phyloP scores from a whole-genome alignment of 2,888 invertebrate species.

The Uropetala carovei region DNA sequence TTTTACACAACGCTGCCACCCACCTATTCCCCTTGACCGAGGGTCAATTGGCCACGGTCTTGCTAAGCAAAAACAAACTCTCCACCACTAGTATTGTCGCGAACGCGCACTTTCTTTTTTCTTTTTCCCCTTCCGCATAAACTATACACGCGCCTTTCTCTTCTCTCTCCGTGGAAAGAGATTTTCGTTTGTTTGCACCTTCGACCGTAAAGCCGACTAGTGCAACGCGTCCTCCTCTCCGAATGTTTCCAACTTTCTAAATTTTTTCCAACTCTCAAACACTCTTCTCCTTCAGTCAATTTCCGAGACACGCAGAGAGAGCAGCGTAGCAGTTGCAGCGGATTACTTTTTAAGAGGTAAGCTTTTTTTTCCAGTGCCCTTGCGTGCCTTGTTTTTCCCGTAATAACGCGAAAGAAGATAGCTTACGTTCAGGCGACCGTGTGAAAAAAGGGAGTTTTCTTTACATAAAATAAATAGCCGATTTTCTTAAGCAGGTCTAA shows the following conservation, averaged over 20 bases:
- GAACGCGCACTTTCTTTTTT: constrained; percentile 50
- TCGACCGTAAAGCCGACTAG: constrained; percentile 36
- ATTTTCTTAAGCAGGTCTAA: too few relatives aligned
- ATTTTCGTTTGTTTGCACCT: constrained; percentile 27
- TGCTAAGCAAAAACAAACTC: constrained; percentile 43
- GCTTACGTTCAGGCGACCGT: too few relatives aligned
- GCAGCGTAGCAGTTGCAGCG: background rate
- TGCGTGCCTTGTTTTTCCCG: too few relatives aligned
- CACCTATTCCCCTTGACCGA: constrained; percentile 49
- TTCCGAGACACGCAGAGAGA: background rate
- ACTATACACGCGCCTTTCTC: background rate
- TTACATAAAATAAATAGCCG: too few relatives aligned
- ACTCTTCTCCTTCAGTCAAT: constrained; percentile 41
- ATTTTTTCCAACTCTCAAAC: constrained; percentile 24
- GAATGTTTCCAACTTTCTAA: constrained; percentile 43
- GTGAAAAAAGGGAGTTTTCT: too few relatives aligned
- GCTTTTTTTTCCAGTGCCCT: background rate
- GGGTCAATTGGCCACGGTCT: constrained; percentile 37
- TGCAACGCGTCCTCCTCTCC: background rate
- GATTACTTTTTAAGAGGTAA: constrained; percentile 19
- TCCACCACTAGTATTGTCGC: background rate
- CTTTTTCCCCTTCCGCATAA: constrained; percentile 23
- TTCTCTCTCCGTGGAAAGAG: background rate
- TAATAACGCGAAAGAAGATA: too few relatives aligned
- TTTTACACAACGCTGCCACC: constrained; percentile 49